These are phyloP conservation scores for Patella pellucida DNA, from an alignment of 2,888 invertebrate genomes.

Conservation along the genomic window DNA sequence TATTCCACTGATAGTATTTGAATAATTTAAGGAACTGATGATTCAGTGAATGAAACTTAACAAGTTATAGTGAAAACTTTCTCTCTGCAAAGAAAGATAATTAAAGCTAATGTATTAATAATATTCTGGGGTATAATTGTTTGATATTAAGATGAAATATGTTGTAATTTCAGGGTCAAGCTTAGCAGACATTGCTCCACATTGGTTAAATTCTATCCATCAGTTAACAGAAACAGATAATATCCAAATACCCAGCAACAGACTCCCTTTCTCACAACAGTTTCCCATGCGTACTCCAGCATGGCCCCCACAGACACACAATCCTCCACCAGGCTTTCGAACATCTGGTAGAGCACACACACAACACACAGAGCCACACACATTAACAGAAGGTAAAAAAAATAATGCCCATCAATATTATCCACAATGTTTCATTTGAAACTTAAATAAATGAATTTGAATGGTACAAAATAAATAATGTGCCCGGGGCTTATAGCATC, in stretches of 20 bases:
- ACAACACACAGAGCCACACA: conserved; percentile 61
- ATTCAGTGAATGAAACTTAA: no score
- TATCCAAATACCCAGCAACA: conserved; percentile 46
- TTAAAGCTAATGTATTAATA: no score
- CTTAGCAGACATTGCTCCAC: conserved; percentile 67
- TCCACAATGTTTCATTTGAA: no score
- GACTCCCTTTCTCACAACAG: conserved; percentile 65
- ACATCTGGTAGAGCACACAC: conserved; percentile 59
- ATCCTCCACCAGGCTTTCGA: conserved; percentile 68
- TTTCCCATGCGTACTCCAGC: conserved; percentile 55
- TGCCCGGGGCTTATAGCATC: background rate
- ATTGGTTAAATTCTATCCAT: conserved; percentile 72
- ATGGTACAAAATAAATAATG: background rate
- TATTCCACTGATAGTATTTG: no score
- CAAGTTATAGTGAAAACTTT: no score
- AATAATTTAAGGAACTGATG: no score
- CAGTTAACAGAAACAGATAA: conserved; percentile 70
- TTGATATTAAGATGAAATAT: no score
- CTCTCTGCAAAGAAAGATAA: no score
- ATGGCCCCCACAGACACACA: conserved; percentile 63
- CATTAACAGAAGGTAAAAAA: conserved; percentile 57
- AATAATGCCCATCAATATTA: no score
- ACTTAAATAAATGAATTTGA: background rate
- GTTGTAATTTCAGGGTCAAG: background rate
- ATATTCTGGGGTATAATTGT: no score